These are phyloP conservation scores for Sorex fumeus DNA, from an alignment of 2,113 vertebrate species.

Conservation along the genomic window DNA sequence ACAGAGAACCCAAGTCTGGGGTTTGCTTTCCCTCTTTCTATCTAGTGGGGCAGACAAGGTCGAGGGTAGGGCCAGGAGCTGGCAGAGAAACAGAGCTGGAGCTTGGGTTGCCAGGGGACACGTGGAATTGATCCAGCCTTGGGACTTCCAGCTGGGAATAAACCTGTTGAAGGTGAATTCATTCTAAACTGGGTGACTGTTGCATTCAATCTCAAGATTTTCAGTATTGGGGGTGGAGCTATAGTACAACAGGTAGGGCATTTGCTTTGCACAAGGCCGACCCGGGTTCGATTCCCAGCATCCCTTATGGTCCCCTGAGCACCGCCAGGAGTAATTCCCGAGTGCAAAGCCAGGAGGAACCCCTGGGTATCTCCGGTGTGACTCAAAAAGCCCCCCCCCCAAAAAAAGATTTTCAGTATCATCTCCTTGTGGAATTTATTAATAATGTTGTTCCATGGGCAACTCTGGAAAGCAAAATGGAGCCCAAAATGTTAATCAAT, in stretches of 20 bases:
- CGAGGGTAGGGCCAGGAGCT: neutral
- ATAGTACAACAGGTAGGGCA: no score
- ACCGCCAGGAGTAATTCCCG: no score
- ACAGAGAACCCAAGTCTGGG: accelerated
- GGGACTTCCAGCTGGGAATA: neutral
- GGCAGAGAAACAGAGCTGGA: accelerated
- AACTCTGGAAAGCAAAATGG: constrained; percentile 12
- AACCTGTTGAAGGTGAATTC: neutral
- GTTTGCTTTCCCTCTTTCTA: neutral
- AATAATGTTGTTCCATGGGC: constrained; percentile 6
- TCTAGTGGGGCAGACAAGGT: neutral
- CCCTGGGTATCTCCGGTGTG: no score
- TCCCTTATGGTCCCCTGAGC: no score
- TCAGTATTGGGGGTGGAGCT: neutral
- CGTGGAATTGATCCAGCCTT: neutral
- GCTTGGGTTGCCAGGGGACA: accelerated
- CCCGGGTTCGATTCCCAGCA: no score
- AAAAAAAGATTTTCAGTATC: neutral
- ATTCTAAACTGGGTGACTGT: neutral
- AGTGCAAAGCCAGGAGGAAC: no score
- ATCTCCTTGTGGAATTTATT: neutral
- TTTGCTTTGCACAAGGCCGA: no score
- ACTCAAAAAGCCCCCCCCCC: no score
- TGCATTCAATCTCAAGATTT: constrained; percentile 24
- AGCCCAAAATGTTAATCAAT: constrained; percentile 1